Evolutionary conservation across 2,888 invertebrate genomes (phyloP).

Genomic region (Philereme vetulata): DNA sequence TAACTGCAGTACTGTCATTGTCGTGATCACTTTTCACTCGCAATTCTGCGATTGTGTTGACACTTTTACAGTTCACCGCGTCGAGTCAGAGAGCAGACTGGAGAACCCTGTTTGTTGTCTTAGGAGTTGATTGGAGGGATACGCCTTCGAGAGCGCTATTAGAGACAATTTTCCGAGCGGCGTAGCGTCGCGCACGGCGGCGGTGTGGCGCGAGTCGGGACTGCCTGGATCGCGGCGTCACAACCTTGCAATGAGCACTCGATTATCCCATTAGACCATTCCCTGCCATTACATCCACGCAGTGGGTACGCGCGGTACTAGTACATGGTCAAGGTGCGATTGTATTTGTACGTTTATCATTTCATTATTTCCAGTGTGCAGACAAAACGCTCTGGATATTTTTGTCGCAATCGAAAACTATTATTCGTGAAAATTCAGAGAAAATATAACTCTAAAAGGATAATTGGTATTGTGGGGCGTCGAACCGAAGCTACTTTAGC

Average conservation of each 20-base stretch:
- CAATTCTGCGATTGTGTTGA: slow-evolving; percentile 37
- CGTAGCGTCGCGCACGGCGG: slow-evolving; percentile 66
- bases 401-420: slow-evolving; percentile 22
- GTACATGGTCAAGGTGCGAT: slow-evolving; percentile 78
- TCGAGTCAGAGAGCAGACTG: slow-evolving; percentile 63
- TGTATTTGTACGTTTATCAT: slow-evolving; percentile 44
- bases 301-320: slow-evolving; percentile 67
- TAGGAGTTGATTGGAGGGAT: slow-evolving; percentile 77
- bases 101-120: slow-evolving; percentile 73
- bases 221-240: slow-evolving; percentile 65
- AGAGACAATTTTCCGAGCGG: slow-evolving; percentile 73
- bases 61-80: slow-evolving; percentile 48
- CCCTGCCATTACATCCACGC: slow-evolving; percentile 70
- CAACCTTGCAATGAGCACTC: slow-evolving; percentile 79
- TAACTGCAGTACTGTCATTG: slow-evolving; percentile 29
- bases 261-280: slow-evolving; percentile 80
- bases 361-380: slow-evolving; percentile 23
- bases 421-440: slow-evolving; percentile 24
- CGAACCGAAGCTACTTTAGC: slow-evolving; percentile 55
- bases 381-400: slow-evolving; percentile 5
- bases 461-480: slow-evolving; percentile 53
- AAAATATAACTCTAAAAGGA: slow-evolving; percentile 43
- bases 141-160: slow-evolving; percentile 78
- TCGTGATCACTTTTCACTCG: slow-evolving; percentile 42
- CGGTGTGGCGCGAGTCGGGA: slow-evolving; percentile 60